phyloP scores from a whole-genome alignment of 2,888 invertebrate species.

The Drosophila robusta region DNA sequence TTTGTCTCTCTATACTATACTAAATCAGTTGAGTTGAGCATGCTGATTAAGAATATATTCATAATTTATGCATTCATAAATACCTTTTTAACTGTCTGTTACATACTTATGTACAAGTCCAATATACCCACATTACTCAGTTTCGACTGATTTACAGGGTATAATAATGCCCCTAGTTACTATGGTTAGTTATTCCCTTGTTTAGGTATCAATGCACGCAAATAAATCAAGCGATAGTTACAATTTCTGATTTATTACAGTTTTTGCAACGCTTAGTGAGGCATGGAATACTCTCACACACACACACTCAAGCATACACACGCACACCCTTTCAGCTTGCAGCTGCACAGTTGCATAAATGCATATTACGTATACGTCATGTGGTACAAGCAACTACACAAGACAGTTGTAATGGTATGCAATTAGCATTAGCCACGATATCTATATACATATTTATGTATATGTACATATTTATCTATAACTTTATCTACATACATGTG shows the following conservation, averaged over 20 bases:
- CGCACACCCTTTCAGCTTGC: slow-evolving; percentile 10
- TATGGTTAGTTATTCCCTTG: slow-evolving; percentile 26
- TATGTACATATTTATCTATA: background rate
- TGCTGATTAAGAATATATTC: no score
- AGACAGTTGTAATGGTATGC: slow-evolving; percentile 18
- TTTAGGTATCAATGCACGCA: slow-evolving; percentile 43
- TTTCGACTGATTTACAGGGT: background rate
- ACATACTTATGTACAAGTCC: background rate
- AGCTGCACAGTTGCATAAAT: slow-evolving; percentile 37
- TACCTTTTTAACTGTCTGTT: no score
- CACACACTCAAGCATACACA: slow-evolving; percentile 10
- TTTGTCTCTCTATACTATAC: no score
- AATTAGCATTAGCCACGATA: slow-evolving; percentile 17
- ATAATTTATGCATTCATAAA: no score
- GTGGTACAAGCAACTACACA: slow-evolving; percentile 13
- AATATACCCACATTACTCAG: background rate
- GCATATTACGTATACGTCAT: slow-evolving; percentile 61
- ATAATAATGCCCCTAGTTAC: slow-evolving; percentile 15
- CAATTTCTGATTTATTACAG: slow-evolving; percentile 54
- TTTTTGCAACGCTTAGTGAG: slow-evolving; percentile 41
- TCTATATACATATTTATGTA: background rate
- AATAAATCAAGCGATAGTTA: slow-evolving; percentile 40
- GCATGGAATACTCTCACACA: slow-evolving; percentile 27
- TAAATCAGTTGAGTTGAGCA: no score
- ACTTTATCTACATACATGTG: background rate